phyloP scores from a whole-genome alignment of 2,888 invertebrate species.

The Apamea crenata region DNA sequence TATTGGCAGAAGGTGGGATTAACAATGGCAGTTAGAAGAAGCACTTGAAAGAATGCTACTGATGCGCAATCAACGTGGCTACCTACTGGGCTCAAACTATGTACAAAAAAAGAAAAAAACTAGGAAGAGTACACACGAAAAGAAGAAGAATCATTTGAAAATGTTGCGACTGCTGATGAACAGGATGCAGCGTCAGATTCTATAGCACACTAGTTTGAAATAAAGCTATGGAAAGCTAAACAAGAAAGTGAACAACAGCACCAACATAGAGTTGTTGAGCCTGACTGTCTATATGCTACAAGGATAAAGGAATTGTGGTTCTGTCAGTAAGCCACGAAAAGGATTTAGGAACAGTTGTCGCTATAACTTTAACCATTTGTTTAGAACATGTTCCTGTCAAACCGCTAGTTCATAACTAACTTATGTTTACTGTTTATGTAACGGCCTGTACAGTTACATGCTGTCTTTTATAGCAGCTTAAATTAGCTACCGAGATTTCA shows the following conservation, averaged over 20 bases:
- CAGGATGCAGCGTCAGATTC: background rate
- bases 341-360: slow-evolving; percentile 1
- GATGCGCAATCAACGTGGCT: too few relatives aligned
- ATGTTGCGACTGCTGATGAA: background rate
- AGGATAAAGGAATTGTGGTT: slow-evolving; percentile 6
- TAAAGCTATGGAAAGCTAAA: background rate
- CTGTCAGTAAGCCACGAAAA: background rate
- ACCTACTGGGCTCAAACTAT: too few relatives aligned
- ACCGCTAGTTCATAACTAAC: slow-evolving; percentile 38
- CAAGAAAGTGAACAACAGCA: background rate
- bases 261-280: background rate
- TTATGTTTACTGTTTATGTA: slow-evolving; percentile 35
- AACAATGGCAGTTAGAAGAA: background rate
- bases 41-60: too few relatives aligned
- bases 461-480: slow-evolving; percentile 55
- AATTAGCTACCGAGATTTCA: slow-evolving; percentile 54
- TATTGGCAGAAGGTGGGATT: background rate
- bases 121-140: too few relatives aligned
- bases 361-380: slow-evolving; percentile 33
- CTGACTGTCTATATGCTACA: background rate
- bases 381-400: slow-evolving; percentile 26
- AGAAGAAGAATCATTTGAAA: background rate
- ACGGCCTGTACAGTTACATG: slow-evolving; percentile 34
- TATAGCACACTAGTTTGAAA: background rate
- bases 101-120: too few relatives aligned